phyloP scores from a whole-genome alignment of 2,797 vertebrate species.

The Trichosurus vulpecula region DNA sequence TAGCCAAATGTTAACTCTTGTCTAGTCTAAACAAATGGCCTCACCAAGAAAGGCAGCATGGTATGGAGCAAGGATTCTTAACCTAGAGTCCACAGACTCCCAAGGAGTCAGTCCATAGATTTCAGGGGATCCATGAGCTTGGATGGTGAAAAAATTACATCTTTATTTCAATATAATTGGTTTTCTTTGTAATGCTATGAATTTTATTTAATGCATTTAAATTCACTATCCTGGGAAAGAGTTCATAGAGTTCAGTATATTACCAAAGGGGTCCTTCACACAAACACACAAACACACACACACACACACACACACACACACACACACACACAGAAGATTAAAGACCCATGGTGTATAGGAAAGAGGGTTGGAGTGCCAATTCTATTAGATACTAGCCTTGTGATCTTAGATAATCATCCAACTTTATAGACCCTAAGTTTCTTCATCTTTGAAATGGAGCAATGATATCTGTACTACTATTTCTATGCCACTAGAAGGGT shows the following conservation, averaged over 20 bases:
- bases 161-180: not conserved
- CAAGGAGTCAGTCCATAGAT: not conserved
- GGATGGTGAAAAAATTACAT: not conserved
- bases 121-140: not conserved
- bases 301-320: not conserved
- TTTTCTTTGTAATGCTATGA: not conserved
- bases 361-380: not conserved
- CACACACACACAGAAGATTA: not conserved
- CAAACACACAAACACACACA: not conserved
- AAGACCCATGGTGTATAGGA: not conserved
- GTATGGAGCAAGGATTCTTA: not conserved
- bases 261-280: not conserved
- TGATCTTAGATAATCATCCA: not conserved
- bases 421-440: not conserved
- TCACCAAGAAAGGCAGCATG: not conserved
- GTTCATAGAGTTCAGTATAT: not conserved
- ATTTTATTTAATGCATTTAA: not conserved
- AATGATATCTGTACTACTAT: not conserved
- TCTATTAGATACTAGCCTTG: not conserved
- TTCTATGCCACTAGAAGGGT: not conserved
- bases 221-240: not conserved
- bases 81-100: not conserved
- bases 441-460: not conserved
- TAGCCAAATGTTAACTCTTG: not conserved
- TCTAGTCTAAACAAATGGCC: not conserved